Evolutionary conservation across 2,797 vertebrate species (phyloP).

Genomic region (Argya squamiceps): DNA sequence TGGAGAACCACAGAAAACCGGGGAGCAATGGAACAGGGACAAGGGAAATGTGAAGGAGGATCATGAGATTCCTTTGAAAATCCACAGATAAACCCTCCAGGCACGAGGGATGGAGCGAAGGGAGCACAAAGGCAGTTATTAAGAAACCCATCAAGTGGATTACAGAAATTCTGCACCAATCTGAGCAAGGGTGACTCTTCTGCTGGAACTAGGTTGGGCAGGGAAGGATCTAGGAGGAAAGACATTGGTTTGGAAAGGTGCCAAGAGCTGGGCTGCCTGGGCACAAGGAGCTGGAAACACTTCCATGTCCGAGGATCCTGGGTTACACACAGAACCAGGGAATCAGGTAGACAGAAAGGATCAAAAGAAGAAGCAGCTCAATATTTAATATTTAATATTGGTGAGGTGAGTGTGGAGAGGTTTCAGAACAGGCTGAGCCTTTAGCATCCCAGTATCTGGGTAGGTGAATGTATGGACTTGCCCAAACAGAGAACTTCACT

Average conservation of each 20-base stretch:
- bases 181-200: neutral
- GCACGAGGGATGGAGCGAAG: neutral
- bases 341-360: neutral
- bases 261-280: neutral
- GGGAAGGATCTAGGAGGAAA: too few relatives aligned
- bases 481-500: neutral
- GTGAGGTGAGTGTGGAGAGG: neutral
- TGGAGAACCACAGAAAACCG: neutral
- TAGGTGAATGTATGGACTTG: neutral
- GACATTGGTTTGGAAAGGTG: neutral
- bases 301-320: neutral
- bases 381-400: neutral
- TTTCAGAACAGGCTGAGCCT: neutral
- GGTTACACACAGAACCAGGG: neutral
- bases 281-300: neutral
- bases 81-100: neutral
- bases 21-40: neutral
- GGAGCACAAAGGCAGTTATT: neutral
- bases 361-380: neutral
- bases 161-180: neutral
- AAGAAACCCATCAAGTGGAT: fast-evolving
- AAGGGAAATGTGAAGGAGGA: neutral
- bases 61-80: neutral
- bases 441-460: neutral
- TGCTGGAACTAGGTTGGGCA: fast-evolving